phyloP scores from a whole-genome alignment of 2,113 vertebrate genomes.

The Laticauda laticaudata region DNA sequence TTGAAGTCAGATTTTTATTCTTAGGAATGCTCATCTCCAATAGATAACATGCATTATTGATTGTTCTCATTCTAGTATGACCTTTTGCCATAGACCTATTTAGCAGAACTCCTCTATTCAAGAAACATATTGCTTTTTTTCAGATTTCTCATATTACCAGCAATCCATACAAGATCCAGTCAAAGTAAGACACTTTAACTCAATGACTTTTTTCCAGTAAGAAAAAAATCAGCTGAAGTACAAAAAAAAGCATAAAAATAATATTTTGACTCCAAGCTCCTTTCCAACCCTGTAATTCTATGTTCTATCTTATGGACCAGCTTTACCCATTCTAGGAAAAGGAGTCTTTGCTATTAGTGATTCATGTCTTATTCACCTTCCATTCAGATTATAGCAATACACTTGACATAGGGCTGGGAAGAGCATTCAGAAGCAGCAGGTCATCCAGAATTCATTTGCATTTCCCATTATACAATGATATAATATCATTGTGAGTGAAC shows the following conservation, averaged over 20 bases:
- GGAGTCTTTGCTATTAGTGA: background rate
- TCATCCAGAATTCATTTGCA: background rate
- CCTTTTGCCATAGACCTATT: background rate
- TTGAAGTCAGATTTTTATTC: background rate
- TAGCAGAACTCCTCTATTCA: background rate
- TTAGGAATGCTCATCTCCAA: background rate
- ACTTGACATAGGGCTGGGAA: background rate
- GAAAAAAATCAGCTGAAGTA: background rate
- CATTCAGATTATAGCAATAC: background rate
- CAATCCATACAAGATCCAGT: background rate
- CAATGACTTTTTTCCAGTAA: background rate
- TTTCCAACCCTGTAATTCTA: background rate
- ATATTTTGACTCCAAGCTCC: background rate
- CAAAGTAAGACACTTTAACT: background rate
- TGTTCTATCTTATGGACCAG: background rate
- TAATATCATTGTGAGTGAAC: background rate
- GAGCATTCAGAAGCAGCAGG: background rate
- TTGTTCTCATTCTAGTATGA: background rate
- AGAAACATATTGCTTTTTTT: background rate
- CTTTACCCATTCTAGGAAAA: background rate
- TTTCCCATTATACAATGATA: background rate
- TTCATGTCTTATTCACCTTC: background rate
- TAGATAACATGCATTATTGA: background rate
- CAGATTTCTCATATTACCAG: background rate
- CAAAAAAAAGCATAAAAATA: background rate